phyloP scores from a whole-genome alignment of 2,888 invertebrate genomes.

The Andrena marginata region DNA sequence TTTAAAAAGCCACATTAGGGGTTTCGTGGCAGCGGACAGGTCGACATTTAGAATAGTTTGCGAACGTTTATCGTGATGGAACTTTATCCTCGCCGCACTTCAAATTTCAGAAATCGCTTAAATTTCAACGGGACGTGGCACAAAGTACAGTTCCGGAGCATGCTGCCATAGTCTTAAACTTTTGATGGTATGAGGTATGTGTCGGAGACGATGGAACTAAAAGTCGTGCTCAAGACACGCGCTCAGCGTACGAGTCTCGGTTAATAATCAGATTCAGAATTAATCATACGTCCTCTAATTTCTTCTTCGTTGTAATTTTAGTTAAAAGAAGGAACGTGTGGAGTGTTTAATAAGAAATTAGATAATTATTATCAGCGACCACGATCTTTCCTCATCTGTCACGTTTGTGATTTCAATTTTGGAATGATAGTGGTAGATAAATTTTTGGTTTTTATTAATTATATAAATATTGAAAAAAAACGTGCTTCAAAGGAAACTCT shows the following conservation, averaged over 20 bases:
- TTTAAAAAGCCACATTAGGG: constrained; percentile 40
- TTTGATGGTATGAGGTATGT: neutral
- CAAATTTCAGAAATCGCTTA: constrained; percentile 2
- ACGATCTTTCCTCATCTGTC: too few species aligned
- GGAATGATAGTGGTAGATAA: too few species aligned
- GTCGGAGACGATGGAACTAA: neutral
- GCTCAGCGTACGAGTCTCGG: neutral
- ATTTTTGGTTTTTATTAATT: too few species aligned
- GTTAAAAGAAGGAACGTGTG: too few species aligned
- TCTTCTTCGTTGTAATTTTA: too few species aligned
- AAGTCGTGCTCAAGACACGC: neutral
- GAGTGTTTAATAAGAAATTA: too few species aligned
- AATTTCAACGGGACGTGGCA: neutral
- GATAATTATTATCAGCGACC: neutral
- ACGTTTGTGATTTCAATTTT: too few species aligned
- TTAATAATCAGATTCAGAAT: neutral
- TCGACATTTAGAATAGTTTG: constrained; percentile 36
- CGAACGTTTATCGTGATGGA: constrained; percentile 32
- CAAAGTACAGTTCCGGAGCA: neutral
- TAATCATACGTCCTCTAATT: neutral
- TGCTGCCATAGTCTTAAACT: neutral
- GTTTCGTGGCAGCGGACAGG: constrained; percentile 33
- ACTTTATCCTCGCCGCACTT: constrained; percentile 25
- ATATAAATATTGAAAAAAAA: too few species aligned
- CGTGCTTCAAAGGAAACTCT: too few species aligned